A percentile compares a stretch with the other conserved stretches of the same genome.
phyloP scores from a whole-genome alignment of 2,888 invertebrate species.

The Spialia ferax region DNA sequence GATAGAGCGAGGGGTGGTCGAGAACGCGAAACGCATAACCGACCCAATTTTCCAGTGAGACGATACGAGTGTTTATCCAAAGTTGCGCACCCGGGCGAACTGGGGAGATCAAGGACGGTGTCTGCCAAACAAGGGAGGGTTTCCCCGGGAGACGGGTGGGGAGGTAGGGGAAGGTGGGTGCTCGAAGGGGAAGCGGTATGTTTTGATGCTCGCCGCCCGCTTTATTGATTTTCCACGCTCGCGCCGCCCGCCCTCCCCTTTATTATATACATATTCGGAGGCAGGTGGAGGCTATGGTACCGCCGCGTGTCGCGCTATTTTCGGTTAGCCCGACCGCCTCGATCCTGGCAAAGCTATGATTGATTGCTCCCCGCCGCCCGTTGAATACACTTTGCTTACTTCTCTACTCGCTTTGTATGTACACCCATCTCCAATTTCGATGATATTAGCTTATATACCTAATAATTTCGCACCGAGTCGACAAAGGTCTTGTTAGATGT shows the following conservation, averaged over 20 bases:
- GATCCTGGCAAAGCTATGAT: constrained; percentile 67
- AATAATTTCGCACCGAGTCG: constrained; percentile 13
- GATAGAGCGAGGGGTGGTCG: constrained; percentile 50
- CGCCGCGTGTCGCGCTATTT: constrained; percentile 76
- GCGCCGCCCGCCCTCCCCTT: constrained; percentile 65
- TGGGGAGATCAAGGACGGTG: constrained; percentile 85
- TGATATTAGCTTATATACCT: constrained; percentile 23
- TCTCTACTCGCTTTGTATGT: constrained; percentile 34
- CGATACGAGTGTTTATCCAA: constrained; percentile 82
- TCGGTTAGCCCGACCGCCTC: constrained; percentile 71
- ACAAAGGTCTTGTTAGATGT: neutral
- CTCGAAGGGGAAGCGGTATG: constrained; percentile 63
- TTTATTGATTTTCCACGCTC: constrained; percentile 83
- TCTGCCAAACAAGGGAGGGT: constrained; percentile 85
- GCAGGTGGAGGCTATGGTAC: constrained; percentile 68
- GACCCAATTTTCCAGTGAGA: constrained; percentile 81
- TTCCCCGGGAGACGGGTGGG: constrained; percentile 83
- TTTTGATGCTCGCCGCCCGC: constrained; percentile 83
- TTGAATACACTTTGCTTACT: constrained; percentile 42
- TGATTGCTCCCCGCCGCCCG: constrained; percentile 61
- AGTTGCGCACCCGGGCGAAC: constrained; percentile 76
- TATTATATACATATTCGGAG: constrained; percentile 76
- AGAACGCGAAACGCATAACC: constrained; percentile 71
- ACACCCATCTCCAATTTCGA: constrained; percentile 32
- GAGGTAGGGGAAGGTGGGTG: constrained; percentile 45